phyloP scores from a whole-genome alignment of 2,888 invertebrate genomes.

The Monochamus alternatus region DNA sequence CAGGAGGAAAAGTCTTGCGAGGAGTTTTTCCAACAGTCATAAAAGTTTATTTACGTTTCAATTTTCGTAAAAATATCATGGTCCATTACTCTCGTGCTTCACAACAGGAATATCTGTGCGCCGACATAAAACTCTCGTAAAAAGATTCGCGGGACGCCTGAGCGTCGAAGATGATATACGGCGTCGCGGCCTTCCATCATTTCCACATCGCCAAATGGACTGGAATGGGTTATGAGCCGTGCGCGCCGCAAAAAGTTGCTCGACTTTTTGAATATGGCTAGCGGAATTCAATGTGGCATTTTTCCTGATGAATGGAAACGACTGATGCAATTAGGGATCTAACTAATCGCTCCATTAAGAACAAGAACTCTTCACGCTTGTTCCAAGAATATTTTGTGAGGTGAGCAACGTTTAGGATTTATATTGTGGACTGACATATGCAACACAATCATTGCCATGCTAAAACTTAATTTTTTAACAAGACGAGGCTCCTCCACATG shows the following conservation, averaged over 20 bases:
- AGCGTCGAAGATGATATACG: conserved; percentile 68
- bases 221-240: conserved; percentile 61
- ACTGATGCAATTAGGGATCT: too few relatives aligned
- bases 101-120: conserved; percentile 66
- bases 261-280: background rate
- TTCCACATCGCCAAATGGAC: conserved; percentile 66
- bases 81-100: conserved; percentile 68
- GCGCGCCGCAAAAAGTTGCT: conserved; percentile 27
- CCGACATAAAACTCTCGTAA: conserved; percentile 68
- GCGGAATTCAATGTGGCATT: background rate
- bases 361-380: too few relatives aligned
- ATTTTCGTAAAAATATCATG: conserved; percentile 70
- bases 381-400: too few relatives aligned
- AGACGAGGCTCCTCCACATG: too few relatives aligned
- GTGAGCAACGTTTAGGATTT: too few relatives aligned
- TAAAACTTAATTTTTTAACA: too few relatives aligned
- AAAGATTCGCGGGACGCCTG: conserved; percentile 66
- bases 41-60: conserved; percentile 71
- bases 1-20: conserved; percentile 45
- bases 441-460: too few relatives aligned
- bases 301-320: background rate
- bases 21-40: conserved; percentile 61
- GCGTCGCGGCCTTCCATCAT: conserved; percentile 62
- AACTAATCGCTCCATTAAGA: too few relatives aligned
- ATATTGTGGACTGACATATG: too few relatives aligned